Conservation (phyloP, 2,797 vertebrate genomes). For the Sebastes vulpes region DNA sequence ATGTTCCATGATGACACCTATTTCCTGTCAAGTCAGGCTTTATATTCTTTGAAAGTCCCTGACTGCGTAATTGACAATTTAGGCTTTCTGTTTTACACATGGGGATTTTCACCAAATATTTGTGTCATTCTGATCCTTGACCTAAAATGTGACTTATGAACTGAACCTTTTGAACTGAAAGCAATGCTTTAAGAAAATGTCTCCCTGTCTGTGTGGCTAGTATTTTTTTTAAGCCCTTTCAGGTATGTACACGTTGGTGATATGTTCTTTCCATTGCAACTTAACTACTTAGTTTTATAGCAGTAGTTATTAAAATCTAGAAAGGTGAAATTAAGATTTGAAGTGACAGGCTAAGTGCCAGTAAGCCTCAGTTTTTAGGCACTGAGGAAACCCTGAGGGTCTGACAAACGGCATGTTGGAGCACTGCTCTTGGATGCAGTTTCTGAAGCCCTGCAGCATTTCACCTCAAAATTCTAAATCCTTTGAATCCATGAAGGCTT, state of each 20-base stretch:
- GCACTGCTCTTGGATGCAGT: neutral
- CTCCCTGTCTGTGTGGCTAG: neutral
- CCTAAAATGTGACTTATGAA: neutral
- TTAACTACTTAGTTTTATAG: neutral
- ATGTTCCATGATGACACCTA: neutral
- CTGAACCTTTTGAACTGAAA: neutral
- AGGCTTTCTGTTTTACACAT: neutral
- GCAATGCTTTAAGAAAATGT: neutral
- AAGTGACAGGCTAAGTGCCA: neutral
- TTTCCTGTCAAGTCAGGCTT: neutral
- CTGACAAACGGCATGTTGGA: conserved; percentile 1
- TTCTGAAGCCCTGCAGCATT: neutral
- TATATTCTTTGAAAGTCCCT: neutral
- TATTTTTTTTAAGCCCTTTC: neutral
- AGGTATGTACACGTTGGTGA: neutral
- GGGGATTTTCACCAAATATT: neutral
- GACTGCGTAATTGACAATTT: neutral
- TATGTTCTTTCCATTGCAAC: neutral
- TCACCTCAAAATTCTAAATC: neutral
- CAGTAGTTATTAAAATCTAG: neutral
- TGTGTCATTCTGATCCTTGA: neutral
- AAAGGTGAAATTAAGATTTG: neutral
- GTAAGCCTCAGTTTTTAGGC: neutral
- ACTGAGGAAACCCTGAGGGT: neutral
- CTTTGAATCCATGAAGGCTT: neutral